phyloP scores from a whole-genome alignment of 1,140 invertebrate genomes.

The Pseudomyrmex pallidus region DNA sequence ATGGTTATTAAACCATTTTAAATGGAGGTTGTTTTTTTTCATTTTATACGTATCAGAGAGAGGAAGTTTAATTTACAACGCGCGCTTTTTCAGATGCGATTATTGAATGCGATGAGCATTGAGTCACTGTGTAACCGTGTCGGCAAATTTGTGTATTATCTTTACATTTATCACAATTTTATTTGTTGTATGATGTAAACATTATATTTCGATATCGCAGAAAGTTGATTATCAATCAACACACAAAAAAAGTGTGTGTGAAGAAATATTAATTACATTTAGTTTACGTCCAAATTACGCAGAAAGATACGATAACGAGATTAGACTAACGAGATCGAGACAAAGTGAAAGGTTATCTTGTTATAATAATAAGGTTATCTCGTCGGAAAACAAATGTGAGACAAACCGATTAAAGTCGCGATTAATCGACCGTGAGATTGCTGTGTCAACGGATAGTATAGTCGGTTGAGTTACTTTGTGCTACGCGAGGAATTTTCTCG shows the following conservation, averaged over 20 bases:
- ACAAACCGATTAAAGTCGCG: constrained; percentile 31
- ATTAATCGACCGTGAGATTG: constrained; percentile 42
- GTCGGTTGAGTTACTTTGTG: neutral
- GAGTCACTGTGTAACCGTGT: too few species aligned
- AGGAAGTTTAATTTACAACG: neutral
- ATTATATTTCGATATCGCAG: too few species aligned
- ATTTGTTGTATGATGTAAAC: too few species aligned
- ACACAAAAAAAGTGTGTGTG: too few species aligned
- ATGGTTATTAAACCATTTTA: constrained; percentile 44
- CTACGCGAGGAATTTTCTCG: neutral
- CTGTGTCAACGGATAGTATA: constrained; percentile 30
- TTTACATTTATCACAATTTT: too few species aligned
- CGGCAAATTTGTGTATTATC: too few species aligned
- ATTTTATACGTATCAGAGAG: neutral
- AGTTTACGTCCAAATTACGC: too few species aligned
- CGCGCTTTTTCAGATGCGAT: neutral
- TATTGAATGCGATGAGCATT: neutral
- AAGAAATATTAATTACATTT: too few species aligned
- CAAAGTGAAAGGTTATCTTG: constrained; percentile 11
- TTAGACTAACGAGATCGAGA: neutral
- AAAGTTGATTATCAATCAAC: too few species aligned
- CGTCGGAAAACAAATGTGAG: constrained; percentile 13
- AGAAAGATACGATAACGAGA: constrained; percentile 12
- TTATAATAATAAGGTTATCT: neutral
- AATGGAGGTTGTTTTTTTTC: neutral